A percentile compares a stretch with the other conserved stretches of the same genome.
Evolutionary conservation across 2,888 invertebrate species (phyloP).

Genomic region (Clitarchus hookeri): DNA sequence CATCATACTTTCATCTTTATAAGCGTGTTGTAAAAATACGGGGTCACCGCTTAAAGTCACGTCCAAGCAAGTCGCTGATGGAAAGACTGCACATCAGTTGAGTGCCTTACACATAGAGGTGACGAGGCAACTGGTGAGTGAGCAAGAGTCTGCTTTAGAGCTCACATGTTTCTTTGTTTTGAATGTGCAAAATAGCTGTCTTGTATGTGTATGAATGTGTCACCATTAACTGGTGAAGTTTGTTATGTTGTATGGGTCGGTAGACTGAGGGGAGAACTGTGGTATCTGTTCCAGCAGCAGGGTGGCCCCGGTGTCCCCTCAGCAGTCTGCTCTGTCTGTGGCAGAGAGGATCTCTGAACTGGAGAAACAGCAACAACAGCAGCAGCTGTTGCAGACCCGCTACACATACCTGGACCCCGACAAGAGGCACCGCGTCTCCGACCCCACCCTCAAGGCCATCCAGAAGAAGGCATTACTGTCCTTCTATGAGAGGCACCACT

Average conservation of each 20-base stretch:
- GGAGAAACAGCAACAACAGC: constrained; percentile 58
- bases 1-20: too few species aligned
- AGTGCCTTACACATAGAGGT: too few species aligned
- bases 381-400: constrained; percentile 56
- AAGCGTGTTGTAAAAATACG: too few species aligned
- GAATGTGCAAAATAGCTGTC: too few species aligned
- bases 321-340: constrained; percentile 61
- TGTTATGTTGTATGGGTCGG: not conserved
- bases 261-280: not conserved
- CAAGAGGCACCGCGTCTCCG: constrained; percentile 70
- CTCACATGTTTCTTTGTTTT: too few species aligned
- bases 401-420: constrained; percentile 74
- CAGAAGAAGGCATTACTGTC: constrained; percentile 82
- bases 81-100: too few species aligned
- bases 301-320: constrained; percentile 50
- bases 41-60: too few species aligned
- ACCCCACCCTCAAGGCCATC: constrained; percentile 73
- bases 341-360: constrained; percentile 69
- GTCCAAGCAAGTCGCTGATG: too few species aligned
- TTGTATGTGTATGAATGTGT: too few species aligned
- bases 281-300: constrained; percentile 37
- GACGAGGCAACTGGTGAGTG: too few species aligned
- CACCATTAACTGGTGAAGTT: too few species aligned
- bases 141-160: too few species aligned
- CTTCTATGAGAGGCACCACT: constrained; percentile 76